Conservation (phyloP, 2,888 invertebrate species). For the Clivina fossor region DNA sequence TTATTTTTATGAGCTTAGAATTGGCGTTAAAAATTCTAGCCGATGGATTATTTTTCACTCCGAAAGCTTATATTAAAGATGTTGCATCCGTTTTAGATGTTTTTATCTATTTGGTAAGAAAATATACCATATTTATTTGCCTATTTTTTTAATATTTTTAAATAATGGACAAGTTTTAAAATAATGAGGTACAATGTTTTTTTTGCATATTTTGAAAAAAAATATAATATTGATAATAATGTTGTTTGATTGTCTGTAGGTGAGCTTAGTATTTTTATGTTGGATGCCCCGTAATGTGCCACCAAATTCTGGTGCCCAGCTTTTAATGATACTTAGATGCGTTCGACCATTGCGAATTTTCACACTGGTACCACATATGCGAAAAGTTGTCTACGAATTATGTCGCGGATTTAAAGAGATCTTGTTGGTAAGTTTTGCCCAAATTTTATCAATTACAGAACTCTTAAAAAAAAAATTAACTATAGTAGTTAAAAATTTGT, state of each 20-base stretch:
- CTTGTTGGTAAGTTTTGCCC: conserved; percentile 76
- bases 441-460: not conserved
- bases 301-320: conserved; percentile 90
- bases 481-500: conserved; percentile 17
- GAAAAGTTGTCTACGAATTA: conserved; percentile 97
- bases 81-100: conserved; percentile 96
- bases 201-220: not conserved
- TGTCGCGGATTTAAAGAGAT: conserved; percentile 99
- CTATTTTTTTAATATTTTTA: too few species aligned
- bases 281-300: conserved; percentile 96
- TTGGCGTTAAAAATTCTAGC: conserved; percentile 93
- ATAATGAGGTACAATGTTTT: not conserved
- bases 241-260: conserved; percentile 57
- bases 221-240: conserved; percentile 92
- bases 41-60: conserved; percentile 97
- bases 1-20: conserved; percentile 97
- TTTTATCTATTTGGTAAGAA: conserved; percentile 88
- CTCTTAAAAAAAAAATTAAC: not conserved
- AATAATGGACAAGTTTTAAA: not conserved
- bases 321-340: conserved; percentile 95
- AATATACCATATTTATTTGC: not conserved
- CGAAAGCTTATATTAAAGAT: conserved; percentile 97
- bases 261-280: conserved; percentile 90
- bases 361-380: conserved; percentile 97
- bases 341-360: conserved; percentile 95